These are phyloP conservation scores for Tragelaphus scriptus DNA, from an alignment of 2,113 vertebrate species.

Conservation along the genomic window DNA sequence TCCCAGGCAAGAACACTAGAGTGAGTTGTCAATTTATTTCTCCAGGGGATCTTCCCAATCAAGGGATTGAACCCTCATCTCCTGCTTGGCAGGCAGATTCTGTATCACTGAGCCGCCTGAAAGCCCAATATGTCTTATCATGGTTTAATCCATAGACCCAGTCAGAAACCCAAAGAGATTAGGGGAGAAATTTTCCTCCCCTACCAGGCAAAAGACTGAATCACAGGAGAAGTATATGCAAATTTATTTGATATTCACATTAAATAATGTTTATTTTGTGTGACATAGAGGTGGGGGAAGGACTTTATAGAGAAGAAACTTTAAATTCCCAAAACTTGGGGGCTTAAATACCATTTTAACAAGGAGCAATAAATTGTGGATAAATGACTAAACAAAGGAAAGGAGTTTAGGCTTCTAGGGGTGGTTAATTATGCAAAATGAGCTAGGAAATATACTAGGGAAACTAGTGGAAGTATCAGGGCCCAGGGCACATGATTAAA, in stretches of 20 bases:
- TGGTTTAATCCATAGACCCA: not conserved
- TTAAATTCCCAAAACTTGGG: not conserved
- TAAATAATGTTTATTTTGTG: not conserved
- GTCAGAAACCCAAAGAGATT: not conserved
- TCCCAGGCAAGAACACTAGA: not conserved
- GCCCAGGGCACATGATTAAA: not conserved
- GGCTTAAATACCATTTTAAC: not conserved
- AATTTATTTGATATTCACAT: not conserved
- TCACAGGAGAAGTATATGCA: not conserved
- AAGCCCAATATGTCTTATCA: not conserved
- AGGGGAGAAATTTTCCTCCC: not conserved
- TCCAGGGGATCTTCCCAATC: not conserved
- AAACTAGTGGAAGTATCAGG: not conserved
- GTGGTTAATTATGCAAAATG: not conserved
- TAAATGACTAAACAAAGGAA: not conserved
- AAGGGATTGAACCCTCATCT: not conserved
- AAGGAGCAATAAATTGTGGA: not conserved
- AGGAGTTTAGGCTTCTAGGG: not conserved
- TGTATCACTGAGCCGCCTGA: not conserved
- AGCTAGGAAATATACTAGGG: not conserved
- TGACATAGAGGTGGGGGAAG: not conserved
- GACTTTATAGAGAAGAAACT: not conserved
- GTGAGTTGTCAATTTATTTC: not conserved
- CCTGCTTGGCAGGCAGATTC: not conserved
- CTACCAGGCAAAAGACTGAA: not conserved